Conservation (phyloP, 2,113 vertebrate species). For the Suncus etruscus region DNA sequence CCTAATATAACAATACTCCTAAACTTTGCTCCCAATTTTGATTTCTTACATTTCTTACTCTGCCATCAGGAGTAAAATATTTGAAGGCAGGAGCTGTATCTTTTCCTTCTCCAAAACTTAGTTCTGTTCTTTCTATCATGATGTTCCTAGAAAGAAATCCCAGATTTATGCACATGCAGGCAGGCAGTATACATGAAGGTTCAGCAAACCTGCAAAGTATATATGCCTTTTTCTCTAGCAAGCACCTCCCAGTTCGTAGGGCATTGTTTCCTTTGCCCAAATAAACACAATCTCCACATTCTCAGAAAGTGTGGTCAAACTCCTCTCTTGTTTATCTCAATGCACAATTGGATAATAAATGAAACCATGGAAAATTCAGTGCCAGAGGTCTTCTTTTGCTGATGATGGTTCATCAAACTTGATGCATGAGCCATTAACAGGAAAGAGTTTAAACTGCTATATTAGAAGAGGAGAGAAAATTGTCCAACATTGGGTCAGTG, state of each 20-base stretch:
- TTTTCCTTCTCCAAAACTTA: slow-evolving; percentile 15
- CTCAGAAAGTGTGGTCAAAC: slow-evolving; percentile 78
- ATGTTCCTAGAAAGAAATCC: neutral
- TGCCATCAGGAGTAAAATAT: neutral
- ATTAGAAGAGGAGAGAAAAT: slow-evolving; percentile 77
- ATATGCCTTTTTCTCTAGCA: neutral
- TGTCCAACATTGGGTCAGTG: slow-evolving; percentile 78
- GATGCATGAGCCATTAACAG: slow-evolving; percentile 82
- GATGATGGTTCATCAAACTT: slow-evolving; percentile 86
- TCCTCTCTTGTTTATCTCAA: slow-evolving; percentile 81
- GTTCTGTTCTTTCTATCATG: neutral
- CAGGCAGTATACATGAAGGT: rapidly evolving
- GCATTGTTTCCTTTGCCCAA: slow-evolving; percentile 60
- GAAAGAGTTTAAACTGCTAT: slow-evolving; percentile 71
- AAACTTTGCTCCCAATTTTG: neutral
- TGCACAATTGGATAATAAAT: slow-evolving; percentile 83
- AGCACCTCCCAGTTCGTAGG: neutral
- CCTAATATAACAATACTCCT: neutral
- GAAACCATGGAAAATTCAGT: slow-evolving; percentile 74
- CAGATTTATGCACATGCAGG: neutral
- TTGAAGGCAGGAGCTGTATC: neutral
- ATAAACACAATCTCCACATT: slow-evolving; percentile 53
- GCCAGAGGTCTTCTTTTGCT: slow-evolving; percentile 79
- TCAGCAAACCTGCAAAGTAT: neutral
- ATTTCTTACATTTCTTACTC: neutral